Evolutionary conservation across 2,113 vertebrate genomes (phyloP), one percentile per base, ranked within the genome.

Genomic region (Muscicapa adusta): DNA sequence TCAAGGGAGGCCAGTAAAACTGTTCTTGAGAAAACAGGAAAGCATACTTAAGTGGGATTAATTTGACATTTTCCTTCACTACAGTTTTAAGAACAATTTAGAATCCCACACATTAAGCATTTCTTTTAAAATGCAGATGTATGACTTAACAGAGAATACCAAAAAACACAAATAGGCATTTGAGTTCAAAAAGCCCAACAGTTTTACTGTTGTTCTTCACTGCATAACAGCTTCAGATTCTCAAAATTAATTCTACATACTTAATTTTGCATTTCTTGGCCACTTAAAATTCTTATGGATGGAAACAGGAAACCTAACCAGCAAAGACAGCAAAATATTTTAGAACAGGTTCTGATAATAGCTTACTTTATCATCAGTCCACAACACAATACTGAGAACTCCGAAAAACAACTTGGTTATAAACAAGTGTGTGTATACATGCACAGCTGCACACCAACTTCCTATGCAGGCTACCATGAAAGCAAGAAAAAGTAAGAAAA

Each of bases 11-110:
- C 51, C 95, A 96, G 91, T 58, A 85, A 83, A 92, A 91, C 45
- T 51, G 22, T 65, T 71, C 66, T 60, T 67, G 51, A 88, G 40
- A 76, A 94, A 94, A 95, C 91, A 96, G 91, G 93, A 95, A 91
- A 88, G 48, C 90, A 75, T 45, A 71, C 40, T 88, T 51, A 43
- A 94, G 23, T 40, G 40, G 96, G 79, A 95, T 93, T 75, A 95
- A 93, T 83, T 63, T 72, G 40, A 86, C n/a, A 22, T 42, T 90
- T 61, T 88, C 40, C 51, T 85, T 43, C 57, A 83, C 72, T 66
- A 70, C 29, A 56, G 58, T 85, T 92, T 91, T 26, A 89, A 71
- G 58, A 88, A 70, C 19, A 88, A 71, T 13, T 18, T 40, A 91
- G 38, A 67, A 88, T 88, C 71, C 43, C 51, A 77, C 38, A 80